Evolutionary conservation across 2,797 vertebrate genomes (phyloP).

Genomic region (Sebastes hubbsi): DNA sequence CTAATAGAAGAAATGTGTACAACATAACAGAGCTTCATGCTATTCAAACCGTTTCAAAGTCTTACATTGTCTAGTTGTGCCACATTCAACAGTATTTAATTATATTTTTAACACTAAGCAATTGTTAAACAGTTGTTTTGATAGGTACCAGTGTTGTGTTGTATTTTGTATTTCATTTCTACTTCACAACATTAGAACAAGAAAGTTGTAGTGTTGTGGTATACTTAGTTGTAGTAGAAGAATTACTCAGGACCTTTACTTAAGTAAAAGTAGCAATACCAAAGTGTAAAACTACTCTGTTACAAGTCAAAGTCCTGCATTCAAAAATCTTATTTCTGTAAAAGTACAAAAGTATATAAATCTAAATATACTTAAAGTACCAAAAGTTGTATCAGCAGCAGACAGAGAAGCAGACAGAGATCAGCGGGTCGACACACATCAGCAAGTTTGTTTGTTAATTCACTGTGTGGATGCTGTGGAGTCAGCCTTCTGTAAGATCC

Average conservation of each 20-base stretch:
- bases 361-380: no score
- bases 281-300: no score
- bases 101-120: background rate
- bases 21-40: background rate
- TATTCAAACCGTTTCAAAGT: background rate
- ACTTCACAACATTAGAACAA: background rate
- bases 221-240: background rate
- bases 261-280: no score
- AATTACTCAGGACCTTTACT: no score
- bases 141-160: background rate
- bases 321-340: no score
- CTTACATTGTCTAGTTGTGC: background rate
- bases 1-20: background rate
- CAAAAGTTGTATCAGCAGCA: conserved; percentile 16
- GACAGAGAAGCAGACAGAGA: conserved; percentile 18
- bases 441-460: background rate
- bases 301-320: no score
- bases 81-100: background rate
- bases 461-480: background rate
- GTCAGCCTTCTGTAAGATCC: background rate
- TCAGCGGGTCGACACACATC: conserved; percentile 14
- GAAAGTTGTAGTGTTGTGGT: background rate
- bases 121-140: background rate
- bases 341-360: no score
- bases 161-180: background rate